Conservation (phyloP, 1,140 invertebrate species). For the Pseudachorutes palmiensis region DNA sequence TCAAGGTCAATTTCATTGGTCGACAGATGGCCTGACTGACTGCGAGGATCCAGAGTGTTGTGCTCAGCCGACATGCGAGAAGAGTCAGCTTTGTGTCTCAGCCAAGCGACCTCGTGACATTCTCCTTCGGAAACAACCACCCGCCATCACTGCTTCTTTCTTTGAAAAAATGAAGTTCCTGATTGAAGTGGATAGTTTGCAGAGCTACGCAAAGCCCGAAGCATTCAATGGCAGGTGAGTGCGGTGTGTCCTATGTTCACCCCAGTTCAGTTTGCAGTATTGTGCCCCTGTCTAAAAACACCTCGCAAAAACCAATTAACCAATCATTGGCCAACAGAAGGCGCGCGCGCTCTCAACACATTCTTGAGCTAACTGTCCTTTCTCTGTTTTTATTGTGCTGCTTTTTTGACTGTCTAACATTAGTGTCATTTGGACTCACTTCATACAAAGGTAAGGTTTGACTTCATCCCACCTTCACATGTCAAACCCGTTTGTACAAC, state of each 20-base stretch:
- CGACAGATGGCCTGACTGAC: slow-evolving; percentile 91
- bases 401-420: slow-evolving; percentile 41
- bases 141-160: slow-evolving; percentile 91
- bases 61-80: slow-evolving; percentile 65
- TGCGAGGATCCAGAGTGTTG: slow-evolving; percentile 98
- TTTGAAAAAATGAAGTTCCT: slow-evolving; percentile 97
- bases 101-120: slow-evolving; percentile 90
- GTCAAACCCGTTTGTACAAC: too few species aligned
- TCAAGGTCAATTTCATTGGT: too few species aligned
- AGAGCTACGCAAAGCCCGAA: slow-evolving; percentile 87
- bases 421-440: slow-evolving; percentile 95
- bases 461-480: background rate
- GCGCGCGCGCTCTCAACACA: background rate
- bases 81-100: slow-evolving; percentile 78
- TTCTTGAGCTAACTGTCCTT: slow-evolving; percentile 47
- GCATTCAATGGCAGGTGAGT: slow-evolving; percentile 94
- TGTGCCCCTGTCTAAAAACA: slow-evolving; percentile 33
- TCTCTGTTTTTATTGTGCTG: slow-evolving; percentile 47
- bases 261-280: background rate
- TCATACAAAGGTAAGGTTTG: slow-evolving; percentile 87
- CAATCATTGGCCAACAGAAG: background rate
- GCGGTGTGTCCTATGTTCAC: background rate
- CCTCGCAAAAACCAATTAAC: background rate
- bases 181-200: slow-evolving; percentile 92
- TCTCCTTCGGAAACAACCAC: slow-evolving; percentile 83